phyloP scores from a whole-genome alignment of 1,140 invertebrate species.

The Trichonephila clavipes region DNA sequence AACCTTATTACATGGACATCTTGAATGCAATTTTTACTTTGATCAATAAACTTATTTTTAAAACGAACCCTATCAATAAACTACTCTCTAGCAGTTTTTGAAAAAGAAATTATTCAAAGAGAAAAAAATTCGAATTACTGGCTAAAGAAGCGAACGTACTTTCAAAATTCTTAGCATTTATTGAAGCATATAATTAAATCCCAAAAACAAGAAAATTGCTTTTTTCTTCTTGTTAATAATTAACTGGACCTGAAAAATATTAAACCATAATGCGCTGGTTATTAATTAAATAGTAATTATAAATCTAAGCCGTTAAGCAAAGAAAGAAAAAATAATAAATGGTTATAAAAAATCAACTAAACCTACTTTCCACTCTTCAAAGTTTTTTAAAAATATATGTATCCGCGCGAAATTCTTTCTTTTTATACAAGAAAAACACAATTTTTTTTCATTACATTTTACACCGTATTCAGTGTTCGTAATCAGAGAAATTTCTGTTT shows the following conservation, averaged over 20 bases:
- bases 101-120: neutral
- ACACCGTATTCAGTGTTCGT: neutral
- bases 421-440: neutral
- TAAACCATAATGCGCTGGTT: neutral
- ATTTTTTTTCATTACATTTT: neutral
- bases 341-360: neutral
- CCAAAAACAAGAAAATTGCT: neutral
- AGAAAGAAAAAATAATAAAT: neutral
- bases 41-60: neutral
- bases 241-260: neutral
- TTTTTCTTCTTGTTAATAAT: neutral
- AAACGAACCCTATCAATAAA: neutral
- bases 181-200: conserved; percentile 5
- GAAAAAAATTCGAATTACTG: neutral
- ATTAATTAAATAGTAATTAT: conserved; percentile 18
- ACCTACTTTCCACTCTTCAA: neutral
- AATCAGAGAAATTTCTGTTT: conserved; percentile 4
- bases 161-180: neutral
- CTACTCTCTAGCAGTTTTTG: neutral
- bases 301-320: neutral
- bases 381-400: neutral
- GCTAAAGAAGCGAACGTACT: neutral
- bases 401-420: neutral
- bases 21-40: neutral
- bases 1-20: too few species aligned